These are phyloP conservation scores for Cephalopachus bancanus DNA, from an alignment of 2,797 vertebrate species.

Conservation along the genomic window DNA sequence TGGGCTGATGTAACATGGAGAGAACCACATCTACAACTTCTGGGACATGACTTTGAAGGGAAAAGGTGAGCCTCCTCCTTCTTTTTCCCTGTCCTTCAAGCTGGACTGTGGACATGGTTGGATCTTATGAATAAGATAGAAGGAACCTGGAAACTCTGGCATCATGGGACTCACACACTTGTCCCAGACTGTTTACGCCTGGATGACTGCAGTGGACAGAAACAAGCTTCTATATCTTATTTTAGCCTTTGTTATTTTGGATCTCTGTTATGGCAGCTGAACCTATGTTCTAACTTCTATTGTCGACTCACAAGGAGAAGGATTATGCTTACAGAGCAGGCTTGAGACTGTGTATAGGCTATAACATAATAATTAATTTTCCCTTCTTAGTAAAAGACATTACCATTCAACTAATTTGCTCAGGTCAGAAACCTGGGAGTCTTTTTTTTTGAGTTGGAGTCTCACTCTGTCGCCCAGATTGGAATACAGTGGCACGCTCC, in stretches of 20 bases:
- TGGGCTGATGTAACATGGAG: not conserved
- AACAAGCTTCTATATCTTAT: constrained; percentile 39
- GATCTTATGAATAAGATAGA: constrained; percentile 48
- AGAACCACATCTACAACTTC: not conserved
- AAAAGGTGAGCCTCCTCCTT: not conserved
- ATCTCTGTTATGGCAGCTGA: constrained; percentile 23
- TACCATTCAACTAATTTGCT: constrained; percentile 30
- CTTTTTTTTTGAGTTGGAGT: not conserved
- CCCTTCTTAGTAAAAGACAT: constrained; percentile 49
- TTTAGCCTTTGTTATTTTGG: constrained; percentile 44
- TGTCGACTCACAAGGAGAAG: not conserved
- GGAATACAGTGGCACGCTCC: too few relatives aligned
- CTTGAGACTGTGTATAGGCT: not conserved
- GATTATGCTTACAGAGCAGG: not conserved
- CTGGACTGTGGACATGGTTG: not conserved
- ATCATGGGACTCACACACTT: constrained; percentile 8
- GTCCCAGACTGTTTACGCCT: not conserved
- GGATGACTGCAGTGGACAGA: constrained; percentile 9
- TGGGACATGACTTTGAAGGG: constrained; percentile 26
- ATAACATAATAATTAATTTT: constrained; percentile 24
- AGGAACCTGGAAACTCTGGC: constrained; percentile 1
- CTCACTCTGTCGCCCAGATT: too few relatives aligned
- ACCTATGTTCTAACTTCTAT: not conserved
- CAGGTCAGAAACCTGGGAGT: constrained; percentile 20
- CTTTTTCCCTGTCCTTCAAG: not conserved